Evolutionary conservation across 2,888 invertebrate genomes (phyloP).

Genomic region (Parochlus steinenii): DNA sequence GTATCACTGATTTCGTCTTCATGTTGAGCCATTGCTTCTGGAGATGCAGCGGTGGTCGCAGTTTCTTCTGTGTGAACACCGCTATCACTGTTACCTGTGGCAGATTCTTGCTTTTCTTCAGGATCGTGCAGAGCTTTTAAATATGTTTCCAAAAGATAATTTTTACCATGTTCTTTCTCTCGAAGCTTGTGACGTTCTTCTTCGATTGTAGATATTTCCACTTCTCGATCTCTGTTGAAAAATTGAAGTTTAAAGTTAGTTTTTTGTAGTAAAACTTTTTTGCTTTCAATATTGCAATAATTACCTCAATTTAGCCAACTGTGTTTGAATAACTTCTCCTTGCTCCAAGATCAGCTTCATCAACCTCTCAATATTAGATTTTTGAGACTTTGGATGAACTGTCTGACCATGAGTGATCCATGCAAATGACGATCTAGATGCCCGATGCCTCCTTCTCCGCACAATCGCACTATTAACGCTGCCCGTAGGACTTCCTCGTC

Average conservation of each 20-base stretch:
- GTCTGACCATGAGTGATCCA: slow-evolving; percentile 23
- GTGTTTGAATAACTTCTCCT: slow-evolving; percentile 37
- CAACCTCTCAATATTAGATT: slow-evolving; percentile 32
- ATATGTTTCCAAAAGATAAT: slow-evolving; percentile 64
- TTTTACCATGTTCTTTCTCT: slow-evolving; percentile 58
- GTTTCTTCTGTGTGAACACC: slow-evolving; percentile 46
- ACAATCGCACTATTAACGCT: slow-evolving; percentile 26
- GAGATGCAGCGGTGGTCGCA: slow-evolving; percentile 34
- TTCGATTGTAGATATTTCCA: slow-evolving; percentile 61
- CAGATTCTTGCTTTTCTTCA: slow-evolving; percentile 22
- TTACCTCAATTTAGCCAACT: slow-evolving; percentile 28
- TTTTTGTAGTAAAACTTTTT: neutral
- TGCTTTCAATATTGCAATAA: neutral
- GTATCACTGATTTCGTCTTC: slow-evolving; percentile 11
- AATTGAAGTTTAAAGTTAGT: neutral
- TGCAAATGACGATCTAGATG: slow-evolving; percentile 17
- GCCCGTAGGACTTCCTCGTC: slow-evolving; percentile 28
- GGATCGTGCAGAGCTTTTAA: slow-evolving; percentile 38
- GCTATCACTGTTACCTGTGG: slow-evolving; percentile 45
- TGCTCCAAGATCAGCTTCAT: slow-evolving; percentile 40
- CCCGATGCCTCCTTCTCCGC: slow-evolving; percentile 22
- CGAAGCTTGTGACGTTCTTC: slow-evolving; percentile 58
- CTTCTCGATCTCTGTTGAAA: slow-evolving; percentile 52
- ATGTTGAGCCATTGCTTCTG: slow-evolving; percentile 22
- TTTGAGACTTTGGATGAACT: slow-evolving; percentile 25